These are phyloP conservation scores for Cryptus viduatorius DNA, from an alignment of 2,888 invertebrate genomes.

Conservation along the genomic window DNA sequence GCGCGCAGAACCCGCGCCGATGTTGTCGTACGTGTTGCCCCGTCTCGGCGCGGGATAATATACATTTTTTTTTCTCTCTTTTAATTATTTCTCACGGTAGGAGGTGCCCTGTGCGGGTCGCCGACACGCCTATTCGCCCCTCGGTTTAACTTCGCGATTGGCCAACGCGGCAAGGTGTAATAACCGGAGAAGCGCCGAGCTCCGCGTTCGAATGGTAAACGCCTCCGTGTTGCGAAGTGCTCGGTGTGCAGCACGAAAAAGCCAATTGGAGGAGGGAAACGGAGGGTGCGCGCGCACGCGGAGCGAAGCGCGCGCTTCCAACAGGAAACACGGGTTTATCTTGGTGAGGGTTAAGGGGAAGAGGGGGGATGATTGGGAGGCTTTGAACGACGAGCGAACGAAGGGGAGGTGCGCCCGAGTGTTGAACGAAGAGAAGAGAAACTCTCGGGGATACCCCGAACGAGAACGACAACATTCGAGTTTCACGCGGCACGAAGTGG, in stretches of 20 bases:
- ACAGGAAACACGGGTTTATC: not conserved
- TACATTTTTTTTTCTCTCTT: conserved; percentile 29
- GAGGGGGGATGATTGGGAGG: not conserved
- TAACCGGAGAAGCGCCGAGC: conserved; percentile 4
- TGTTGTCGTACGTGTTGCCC: conserved; percentile 70
- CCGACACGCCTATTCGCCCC: conserved; percentile 58
- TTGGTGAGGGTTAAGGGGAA: conserved; percentile 2
- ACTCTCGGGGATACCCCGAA: conserved; percentile 19
- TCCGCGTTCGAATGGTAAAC: conserved; percentile 12
- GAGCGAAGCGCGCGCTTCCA: not conserved
- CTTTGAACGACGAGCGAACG: conserved; percentile 26
- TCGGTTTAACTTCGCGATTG: conserved; percentile 38
- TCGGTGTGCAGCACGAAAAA: not conserved
- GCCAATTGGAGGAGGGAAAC: not conserved
- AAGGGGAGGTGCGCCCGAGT: conserved; percentile 42
- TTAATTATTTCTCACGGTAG: conserved; percentile 1
- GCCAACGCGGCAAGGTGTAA: conserved; percentile 37
- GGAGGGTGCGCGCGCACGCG: conserved; percentile 50
- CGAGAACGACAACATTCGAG: conserved; percentile 36
- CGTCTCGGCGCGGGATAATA: conserved; percentile 46
- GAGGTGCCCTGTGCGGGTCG: conserved; percentile 47
- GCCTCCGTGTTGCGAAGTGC: conserved; percentile 19
- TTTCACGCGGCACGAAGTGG: conserved; percentile 49
- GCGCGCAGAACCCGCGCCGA: conserved; percentile 67
- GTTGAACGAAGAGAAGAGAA: conserved; percentile 21